These are phyloP conservation scores for Leuciscus idus DNA, from an alignment of 2,113 vertebrate species.

Conservation along the genomic window DNA sequence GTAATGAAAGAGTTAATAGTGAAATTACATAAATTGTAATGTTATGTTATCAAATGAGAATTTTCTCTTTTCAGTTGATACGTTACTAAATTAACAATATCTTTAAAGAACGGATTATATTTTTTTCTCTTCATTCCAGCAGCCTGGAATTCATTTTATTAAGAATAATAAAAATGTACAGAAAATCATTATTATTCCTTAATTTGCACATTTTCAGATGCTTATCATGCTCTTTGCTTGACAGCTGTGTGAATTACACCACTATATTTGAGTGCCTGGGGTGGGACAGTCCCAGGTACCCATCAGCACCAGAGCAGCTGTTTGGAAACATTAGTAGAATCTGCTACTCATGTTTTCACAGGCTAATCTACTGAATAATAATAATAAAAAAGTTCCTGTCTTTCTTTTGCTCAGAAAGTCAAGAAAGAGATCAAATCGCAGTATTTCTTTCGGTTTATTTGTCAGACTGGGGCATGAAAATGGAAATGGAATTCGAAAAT, in stretches of 20 bases:
- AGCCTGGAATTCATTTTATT: too few species aligned
- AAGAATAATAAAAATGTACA: not conserved
- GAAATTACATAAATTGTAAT: too few species aligned
- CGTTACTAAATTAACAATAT: not conserved
- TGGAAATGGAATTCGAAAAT: too few species aligned
- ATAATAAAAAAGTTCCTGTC: not conserved
- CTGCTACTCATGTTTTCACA: not conserved
- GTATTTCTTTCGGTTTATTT: not conserved
- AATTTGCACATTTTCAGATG: not conserved
- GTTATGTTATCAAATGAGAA: too few species aligned
- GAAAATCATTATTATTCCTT: not conserved
- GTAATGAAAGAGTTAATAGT: too few species aligned
- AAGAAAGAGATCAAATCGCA: not conserved
- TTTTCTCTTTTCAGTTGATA: too few species aligned
- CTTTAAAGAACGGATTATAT: not conserved
- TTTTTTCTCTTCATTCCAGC: not conserved
- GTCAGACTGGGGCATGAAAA: not conserved
- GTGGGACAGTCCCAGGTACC: slow-evolving; percentile 3
- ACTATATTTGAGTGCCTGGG: slow-evolving; percentile 1
- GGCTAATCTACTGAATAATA: not conserved
- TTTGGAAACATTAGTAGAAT: slow-evolving; percentile 12
- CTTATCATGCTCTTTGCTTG: not conserved
- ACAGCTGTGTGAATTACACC: slow-evolving; percentile 13
- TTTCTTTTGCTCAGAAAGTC: not conserved
- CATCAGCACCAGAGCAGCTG: slow-evolving; percentile 33